Percentiles rank a stretch among this genome's conserved stretches.
Evolutionary conservation across 2,888 invertebrate species (phyloP).

Genomic region (Brachyptera putata): DNA sequence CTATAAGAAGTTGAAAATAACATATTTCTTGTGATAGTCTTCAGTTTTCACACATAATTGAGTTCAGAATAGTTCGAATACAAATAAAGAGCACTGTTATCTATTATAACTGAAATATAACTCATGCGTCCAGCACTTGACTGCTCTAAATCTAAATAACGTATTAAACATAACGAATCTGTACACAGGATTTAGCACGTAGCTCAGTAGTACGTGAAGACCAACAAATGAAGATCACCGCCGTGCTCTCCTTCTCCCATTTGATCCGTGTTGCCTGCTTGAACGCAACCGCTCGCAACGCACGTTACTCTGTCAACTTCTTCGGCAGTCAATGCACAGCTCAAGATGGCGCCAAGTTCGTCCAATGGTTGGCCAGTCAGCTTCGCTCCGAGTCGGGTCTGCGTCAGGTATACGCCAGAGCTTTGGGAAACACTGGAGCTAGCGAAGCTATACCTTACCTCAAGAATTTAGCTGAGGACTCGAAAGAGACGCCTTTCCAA

Average conservation of each 20-base stretch:
- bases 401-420: constrained; percentile 37
- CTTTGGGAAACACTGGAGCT: constrained; percentile 42
- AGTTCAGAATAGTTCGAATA: too few relatives aligned
- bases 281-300: constrained; percentile 32
- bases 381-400: constrained; percentile 33
- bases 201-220: constrained; percentile 34
- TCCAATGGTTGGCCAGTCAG: constrained; percentile 33
- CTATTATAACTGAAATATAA: too few relatives aligned
- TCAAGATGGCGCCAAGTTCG: constrained; percentile 31
- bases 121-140: too few relatives aligned
- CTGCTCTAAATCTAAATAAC: too few relatives aligned
- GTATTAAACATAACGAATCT: too few relatives aligned
- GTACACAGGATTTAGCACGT: constrained; percentile 35
- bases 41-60: too few relatives aligned
- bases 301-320: constrained; percentile 36
- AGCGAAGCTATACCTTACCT: constrained; percentile 38
- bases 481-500: constrained; percentile 29
- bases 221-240: constrained; percentile 34
- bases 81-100: too few relatives aligned
- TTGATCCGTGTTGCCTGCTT: constrained; percentile 41
- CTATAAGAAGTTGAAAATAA: too few relatives aligned
- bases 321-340: constrained; percentile 36
- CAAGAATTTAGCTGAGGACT: constrained; percentile 12
- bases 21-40: too few relatives aligned
- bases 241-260: constrained; percentile 39